These are phyloP conservation scores for Alectura lathami DNA, from an alignment of 2,113 vertebrate genomes.

Conservation along the genomic window DNA sequence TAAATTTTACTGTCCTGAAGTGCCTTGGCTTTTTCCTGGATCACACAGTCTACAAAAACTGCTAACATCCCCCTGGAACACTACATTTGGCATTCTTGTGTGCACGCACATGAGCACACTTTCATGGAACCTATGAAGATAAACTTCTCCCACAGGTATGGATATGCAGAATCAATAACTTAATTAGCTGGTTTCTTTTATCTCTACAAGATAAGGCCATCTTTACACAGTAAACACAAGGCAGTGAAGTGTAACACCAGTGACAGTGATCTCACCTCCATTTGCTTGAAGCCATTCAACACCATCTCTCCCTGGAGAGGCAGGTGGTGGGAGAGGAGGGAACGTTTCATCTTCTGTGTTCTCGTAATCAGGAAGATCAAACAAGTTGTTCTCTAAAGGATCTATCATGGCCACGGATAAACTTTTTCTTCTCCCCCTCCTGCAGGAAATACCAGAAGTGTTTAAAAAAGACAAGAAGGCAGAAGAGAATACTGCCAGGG, in stretches of 20 bases:
- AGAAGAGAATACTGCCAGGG: neutral
- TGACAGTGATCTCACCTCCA: constrained; percentile 57
- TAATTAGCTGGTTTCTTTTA: neutral
- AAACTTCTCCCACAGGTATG: neutral
- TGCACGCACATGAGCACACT: neutral
- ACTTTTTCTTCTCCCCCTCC: neutral
- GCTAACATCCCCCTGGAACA: neutral
- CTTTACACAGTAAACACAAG: neutral
- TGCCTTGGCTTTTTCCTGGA: neutral
- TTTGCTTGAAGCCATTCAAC: constrained; percentile 67
- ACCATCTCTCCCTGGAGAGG: constrained; percentile 78
- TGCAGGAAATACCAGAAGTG: neutral
- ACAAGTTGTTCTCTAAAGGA: constrained; percentile 70
- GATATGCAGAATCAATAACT: accelerated
- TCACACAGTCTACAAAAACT: neutral
- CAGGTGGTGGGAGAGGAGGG: constrained; percentile 87
- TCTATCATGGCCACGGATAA: constrained; percentile 69
- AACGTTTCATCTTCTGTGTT: constrained; percentile 84
- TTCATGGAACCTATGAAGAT: neutral
- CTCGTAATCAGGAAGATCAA: constrained; percentile 79
- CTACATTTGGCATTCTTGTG: neutral
- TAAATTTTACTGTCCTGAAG: neutral
- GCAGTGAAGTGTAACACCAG: accelerated
- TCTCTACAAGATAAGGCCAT: too few relatives aligned
- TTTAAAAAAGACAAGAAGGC: neutral